A percentile compares a stretch with the other conserved stretches of the same genome.
phyloP scores from a whole-genome alignment of 2,113 vertebrate species.

The Oreocharis arfaki region DNA sequence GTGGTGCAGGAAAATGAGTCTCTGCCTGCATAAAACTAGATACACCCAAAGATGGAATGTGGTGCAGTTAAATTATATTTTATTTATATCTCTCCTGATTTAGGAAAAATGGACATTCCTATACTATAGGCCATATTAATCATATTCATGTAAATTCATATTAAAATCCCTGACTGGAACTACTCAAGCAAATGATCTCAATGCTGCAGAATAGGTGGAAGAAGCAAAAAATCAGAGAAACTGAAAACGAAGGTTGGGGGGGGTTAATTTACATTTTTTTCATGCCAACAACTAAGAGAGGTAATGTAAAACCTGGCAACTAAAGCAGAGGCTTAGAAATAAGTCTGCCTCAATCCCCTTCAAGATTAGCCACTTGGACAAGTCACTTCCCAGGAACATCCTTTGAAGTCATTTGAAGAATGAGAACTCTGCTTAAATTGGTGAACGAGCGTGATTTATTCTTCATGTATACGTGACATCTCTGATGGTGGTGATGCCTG shows the following conservation, averaged over 20 bases:
- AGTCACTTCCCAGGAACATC: not conserved
- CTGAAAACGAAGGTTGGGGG: not conserved
- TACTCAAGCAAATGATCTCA: not conserved
- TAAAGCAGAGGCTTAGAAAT: slow-evolving; percentile 27
- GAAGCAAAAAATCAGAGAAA: not conserved
- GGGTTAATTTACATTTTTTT: not conserved
- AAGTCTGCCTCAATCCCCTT: not conserved
- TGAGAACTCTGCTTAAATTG: not conserved
- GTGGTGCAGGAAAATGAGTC: not conserved
- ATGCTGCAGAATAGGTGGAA: not conserved
- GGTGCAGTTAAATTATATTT: not conserved
- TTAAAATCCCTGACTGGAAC: not conserved
- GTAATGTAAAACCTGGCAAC: not conserved
- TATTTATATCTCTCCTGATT: not conserved
- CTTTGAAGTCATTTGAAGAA: not conserved
- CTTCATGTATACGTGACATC: not conserved
- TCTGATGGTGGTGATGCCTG: not conserved
- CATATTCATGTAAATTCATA: not conserved
- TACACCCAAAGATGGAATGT: not conserved
- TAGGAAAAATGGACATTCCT: not conserved
- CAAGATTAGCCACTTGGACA: not conserved
- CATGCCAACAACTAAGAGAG: not conserved
- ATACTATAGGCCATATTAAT: not conserved
- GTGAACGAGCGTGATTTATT: not conserved
- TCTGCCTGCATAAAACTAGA: not conserved